Evolutionary conservation across 2,888 invertebrate genomes (phyloP).

Genomic region (Drepana falcataria): DNA sequence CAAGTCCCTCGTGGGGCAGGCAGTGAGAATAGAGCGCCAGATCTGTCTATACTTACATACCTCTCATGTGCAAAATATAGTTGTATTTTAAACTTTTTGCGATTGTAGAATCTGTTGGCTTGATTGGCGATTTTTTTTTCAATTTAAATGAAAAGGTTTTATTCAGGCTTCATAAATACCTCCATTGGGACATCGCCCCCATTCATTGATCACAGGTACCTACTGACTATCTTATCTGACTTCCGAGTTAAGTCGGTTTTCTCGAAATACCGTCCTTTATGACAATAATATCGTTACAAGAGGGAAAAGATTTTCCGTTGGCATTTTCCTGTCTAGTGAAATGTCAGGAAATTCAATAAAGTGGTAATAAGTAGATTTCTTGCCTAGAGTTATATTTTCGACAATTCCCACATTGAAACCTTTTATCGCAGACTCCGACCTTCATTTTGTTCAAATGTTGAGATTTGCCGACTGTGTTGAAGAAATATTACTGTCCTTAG

Average conservation of each 20-base stretch:
- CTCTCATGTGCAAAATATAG: too few species aligned
- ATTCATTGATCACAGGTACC: not conserved
- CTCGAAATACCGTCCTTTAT: conserved; percentile 30
- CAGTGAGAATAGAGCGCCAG: too few species aligned
- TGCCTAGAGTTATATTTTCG: conserved; percentile 50
- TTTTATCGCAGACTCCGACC: conserved; percentile 38
- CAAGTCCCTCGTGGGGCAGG: too few species aligned
- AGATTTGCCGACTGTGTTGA: conserved; percentile 4
- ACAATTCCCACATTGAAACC: conserved; percentile 38
- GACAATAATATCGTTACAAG: conserved; percentile 36
- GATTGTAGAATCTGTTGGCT: too few species aligned
- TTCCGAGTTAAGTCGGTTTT: conserved; percentile 24
- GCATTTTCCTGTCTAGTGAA: conserved; percentile 43
- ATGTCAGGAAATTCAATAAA: conserved; percentile 62
- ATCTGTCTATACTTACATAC: too few species aligned
- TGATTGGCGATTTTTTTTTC: too few species aligned
- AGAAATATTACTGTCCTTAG: conserved; percentile 5
- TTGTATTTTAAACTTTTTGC: too few species aligned
- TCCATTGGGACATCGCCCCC: too few species aligned
- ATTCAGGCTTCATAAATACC: too few species aligned
- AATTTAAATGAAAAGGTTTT: too few species aligned
- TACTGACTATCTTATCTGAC: conserved; percentile 12
- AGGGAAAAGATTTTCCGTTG: conserved; percentile 38
- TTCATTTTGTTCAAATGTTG: conserved; percentile 17
- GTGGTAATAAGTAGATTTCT: conserved; percentile 63